Evolutionary conservation across 2,113 vertebrate genomes (phyloP), one percentile per base, ranked within the genome.

Genomic region (Ochotona curzoniae): DNA sequence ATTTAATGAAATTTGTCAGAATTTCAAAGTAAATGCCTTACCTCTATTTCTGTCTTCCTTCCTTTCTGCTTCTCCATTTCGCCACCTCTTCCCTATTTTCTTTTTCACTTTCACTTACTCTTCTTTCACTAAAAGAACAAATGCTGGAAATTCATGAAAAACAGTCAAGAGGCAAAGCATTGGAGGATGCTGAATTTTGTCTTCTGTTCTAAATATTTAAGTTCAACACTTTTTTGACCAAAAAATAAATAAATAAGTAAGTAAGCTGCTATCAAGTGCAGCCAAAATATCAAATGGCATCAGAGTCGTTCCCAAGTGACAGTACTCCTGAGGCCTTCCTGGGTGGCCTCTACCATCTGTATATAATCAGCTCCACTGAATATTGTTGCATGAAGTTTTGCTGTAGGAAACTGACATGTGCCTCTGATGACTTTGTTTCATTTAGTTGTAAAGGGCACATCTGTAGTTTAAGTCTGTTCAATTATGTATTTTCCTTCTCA

Each of bases 401-500:
- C 49, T 90, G 93, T 92, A 95, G 93, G 91, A 95, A 92, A 90
- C 18, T 83, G 49, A 69, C 82, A 93, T 82, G n/a, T 64, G n/a
- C 82, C 90, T 95, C 71, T 66, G 44, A 88, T 66, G 76, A 93
- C 83, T 89, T 70, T 95, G 86, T 95, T 89, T 91, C 83, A 90
- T 32, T 25, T 5, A 89, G 73, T 95, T 96, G 83, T 96, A 93
- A 97, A 96, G 88, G 89, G 67, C 78, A 95, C 44, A 94, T 18
- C 69, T 92, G 57, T 82, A 95, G 88, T 92, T 94, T 88, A 21
- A 25, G 11, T 93, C 87, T 96, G 96, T 94, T 96, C 78, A 85
- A 69, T 83, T 76, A 79, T 96, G 95, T 95, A 93, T 94, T 96
- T 96, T 92, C 91, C 83, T 94, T 79, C 75, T 93, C 88, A 86